phyloP scores from a whole-genome alignment of 2,888 invertebrate species.

The Anagyrus pseudococci region DNA sequence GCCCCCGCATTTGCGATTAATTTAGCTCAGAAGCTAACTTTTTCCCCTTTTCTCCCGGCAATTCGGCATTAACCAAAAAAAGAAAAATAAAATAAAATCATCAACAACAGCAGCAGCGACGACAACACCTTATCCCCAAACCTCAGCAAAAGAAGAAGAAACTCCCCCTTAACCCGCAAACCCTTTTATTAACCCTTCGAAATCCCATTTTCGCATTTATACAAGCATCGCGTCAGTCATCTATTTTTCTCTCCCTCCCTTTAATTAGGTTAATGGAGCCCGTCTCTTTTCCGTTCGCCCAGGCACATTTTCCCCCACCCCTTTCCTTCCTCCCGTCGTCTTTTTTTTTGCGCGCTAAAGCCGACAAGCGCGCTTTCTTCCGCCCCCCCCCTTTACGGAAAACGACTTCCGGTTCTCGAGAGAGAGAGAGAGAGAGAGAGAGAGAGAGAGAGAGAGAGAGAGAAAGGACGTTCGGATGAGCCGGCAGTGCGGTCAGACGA shows the following conservation, averaged over 20 bases:
- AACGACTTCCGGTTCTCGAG: background rate
- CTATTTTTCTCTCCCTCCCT: no score
- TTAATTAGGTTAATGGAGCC: constrained; percentile 27
- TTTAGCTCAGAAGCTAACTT: no score
- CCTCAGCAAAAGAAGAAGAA: no score
- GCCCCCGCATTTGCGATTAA: no score
- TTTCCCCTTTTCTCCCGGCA: no score
- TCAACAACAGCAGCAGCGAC: no score
- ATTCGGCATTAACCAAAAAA: no score
- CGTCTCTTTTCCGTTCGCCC: background rate
- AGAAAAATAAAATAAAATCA: no score
- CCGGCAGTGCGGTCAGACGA: constrained; percentile 1
- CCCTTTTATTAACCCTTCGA: background rate
- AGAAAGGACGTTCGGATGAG: constrained; percentile 1
- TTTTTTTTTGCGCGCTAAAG: no score
- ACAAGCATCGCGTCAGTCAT: background rate
- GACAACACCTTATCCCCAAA: no score
- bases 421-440: no score
- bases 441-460: background rate
- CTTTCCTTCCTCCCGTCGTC: background rate
- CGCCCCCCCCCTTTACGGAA: background rate
- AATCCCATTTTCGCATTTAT: background rate
- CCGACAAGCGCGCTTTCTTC: background rate
- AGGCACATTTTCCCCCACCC: no score
- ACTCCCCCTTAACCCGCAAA: background rate